Percentiles rank a stretch among this genome's conserved stretches.
These are phyloP conservation scores for Calcarius lapponicus DNA, from an alignment of 2,797 vertebrate species.

Conservation along the genomic window DNA sequence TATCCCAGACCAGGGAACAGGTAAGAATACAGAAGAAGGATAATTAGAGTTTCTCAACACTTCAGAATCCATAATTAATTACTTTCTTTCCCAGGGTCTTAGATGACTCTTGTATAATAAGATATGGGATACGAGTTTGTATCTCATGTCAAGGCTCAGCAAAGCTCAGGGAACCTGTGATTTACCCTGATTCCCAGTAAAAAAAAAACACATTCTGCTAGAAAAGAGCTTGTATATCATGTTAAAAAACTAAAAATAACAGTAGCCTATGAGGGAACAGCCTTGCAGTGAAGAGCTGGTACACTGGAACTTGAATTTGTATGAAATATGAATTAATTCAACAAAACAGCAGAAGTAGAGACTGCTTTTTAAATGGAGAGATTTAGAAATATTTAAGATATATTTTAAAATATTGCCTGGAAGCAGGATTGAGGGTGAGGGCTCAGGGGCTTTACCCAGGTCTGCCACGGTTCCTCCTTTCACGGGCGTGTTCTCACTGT, in stretches of 20 bases:
- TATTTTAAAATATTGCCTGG: rapidly evolving
- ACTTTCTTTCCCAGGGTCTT: neutral
- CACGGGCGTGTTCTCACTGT: constrained; percentile 90
- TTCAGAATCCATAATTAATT: neutral
- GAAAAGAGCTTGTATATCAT: neutral
- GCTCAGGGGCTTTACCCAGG: constrained; percentile 79
- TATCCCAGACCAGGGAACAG: neutral
- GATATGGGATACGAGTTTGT: rapidly evolving
- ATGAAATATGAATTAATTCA: neutral
- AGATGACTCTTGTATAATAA: neutral
- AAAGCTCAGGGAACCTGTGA: neutral
- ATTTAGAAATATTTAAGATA: rapidly evolving
- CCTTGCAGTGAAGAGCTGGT: neutral
- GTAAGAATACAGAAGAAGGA: neutral
- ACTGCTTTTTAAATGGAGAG: neutral
- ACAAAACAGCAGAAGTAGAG: neutral
- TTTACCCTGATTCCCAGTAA: neutral
- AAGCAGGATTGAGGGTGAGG: neutral
- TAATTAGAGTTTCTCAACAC: neutral
- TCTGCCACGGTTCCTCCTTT: constrained; percentile 92
- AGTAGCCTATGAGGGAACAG: neutral
- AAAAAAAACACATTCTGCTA: neutral
- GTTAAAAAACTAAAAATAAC: neutral
- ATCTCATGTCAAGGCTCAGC: neutral
- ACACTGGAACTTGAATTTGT: rapidly evolving